Evolutionary conservation across 2,113 vertebrate species (phyloP).

Genomic region (Hemicordylus capensis): DNA sequence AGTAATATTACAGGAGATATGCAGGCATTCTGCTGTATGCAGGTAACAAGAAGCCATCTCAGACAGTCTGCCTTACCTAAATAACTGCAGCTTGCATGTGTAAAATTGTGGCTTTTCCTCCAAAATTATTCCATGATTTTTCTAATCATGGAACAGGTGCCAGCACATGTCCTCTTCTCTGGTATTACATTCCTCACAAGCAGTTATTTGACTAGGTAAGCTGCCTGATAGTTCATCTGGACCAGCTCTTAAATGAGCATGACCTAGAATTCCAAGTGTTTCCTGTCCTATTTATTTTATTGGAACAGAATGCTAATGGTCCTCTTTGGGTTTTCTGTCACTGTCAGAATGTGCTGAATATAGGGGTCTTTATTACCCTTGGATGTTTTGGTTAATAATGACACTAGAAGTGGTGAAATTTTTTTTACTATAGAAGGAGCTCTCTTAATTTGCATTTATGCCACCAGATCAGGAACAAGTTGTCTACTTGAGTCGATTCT

Average conservation of each 20-base stretch:
- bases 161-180: background rate
- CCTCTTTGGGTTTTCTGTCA: conserved; percentile 14
- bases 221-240: conserved; percentile 14
- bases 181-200: too few relatives aligned
- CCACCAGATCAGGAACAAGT: conserved; percentile 26
- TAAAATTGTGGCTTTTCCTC: background rate
- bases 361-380: conserved; percentile 8
- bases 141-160: background rate
- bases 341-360: conserved; percentile 46
- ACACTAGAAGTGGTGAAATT: conserved; percentile 45
- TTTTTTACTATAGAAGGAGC: conserved; percentile 7
- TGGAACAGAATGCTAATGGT: background rate
- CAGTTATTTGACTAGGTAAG: conserved; percentile 33
- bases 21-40: background rate
- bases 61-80: background rate
- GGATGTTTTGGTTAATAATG: conserved; percentile 29
- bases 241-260: background rate
- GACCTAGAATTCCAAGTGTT: conserved; percentile 45
- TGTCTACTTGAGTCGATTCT: conserved; percentile 9
- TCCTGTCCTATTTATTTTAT: background rate
- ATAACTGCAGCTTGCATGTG: background rate
- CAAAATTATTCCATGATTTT: background rate
- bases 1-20: background rate
- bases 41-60: background rate
- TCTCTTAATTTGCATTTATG: conserved; percentile 23